These are phyloP conservation scores for Caenorhabditis inopinata DNA, from an alignment of 1,140 invertebrate species.

Conservation along the genomic window DNA sequence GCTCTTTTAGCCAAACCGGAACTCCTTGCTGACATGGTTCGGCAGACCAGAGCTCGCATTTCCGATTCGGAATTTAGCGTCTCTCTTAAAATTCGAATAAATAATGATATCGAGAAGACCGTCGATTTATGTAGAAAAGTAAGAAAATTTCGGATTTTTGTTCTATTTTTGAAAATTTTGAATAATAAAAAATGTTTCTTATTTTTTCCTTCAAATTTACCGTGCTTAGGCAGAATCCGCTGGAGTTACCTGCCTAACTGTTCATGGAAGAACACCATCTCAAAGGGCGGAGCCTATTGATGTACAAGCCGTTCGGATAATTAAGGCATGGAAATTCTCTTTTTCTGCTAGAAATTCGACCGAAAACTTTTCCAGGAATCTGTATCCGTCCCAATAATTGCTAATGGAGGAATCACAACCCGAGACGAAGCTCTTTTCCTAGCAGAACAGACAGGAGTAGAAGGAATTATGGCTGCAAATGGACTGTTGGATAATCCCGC, in stretches of 20 bases:
- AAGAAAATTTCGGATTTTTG: not conserved
- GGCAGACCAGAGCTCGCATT: slow-evolving; percentile 44
- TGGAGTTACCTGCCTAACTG: slow-evolving; percentile 81
- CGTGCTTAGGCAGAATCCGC: slow-evolving; percentile 75
- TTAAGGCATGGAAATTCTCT: not conserved
- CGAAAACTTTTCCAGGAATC: slow-evolving; percentile 72
- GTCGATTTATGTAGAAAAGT: slow-evolving; percentile 74
- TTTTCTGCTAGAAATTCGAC: not conserved
- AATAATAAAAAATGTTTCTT: not conserved
- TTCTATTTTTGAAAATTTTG: not conserved
- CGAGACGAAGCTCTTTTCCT: slow-evolving; percentile 75
- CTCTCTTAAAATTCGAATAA: slow-evolving; percentile 46
- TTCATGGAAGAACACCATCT: slow-evolving; percentile 83
- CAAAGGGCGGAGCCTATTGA: slow-evolving; percentile 80
- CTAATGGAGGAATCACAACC: slow-evolving; percentile 83
- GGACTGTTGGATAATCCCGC: slow-evolving; percentile 87
- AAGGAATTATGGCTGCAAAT: slow-evolving; percentile 85
- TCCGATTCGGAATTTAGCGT: slow-evolving; percentile 37
- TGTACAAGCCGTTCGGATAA: slow-evolving; percentile 73
- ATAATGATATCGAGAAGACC: slow-evolving; percentile 68
- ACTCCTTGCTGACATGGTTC: slow-evolving; percentile 70
- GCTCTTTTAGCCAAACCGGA: slow-evolving; percentile 81
- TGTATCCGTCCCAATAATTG: slow-evolving; percentile 79
- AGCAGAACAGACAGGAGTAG: slow-evolving; percentile 74
- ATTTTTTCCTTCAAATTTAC: not conserved